Percentiles rank a stretch among this genome's conserved stretches.
Conservation (phyloP, 2,888 invertebrate species). For the Epistrophe eligans region DNA sequence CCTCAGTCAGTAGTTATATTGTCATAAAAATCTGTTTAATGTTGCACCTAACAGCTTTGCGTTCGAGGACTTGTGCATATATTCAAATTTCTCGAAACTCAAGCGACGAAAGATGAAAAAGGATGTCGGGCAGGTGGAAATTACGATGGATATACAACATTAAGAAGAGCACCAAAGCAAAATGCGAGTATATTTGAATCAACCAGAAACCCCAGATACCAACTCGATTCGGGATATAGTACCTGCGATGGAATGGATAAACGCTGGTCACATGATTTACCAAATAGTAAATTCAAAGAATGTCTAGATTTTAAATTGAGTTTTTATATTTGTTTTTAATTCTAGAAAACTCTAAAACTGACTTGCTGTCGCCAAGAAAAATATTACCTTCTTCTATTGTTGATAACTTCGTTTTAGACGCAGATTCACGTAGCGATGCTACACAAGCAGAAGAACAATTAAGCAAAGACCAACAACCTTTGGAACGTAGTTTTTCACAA, state of each 20-base stretch:
- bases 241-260: slow-evolving; percentile 93
- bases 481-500: slow-evolving; percentile 40
- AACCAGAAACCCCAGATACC: slow-evolving; percentile 85
- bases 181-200: slow-evolving; percentile 81
- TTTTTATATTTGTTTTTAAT: neutral
- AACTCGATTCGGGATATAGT: slow-evolving; percentile 95
- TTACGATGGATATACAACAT: slow-evolving; percentile 83
- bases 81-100: slow-evolving; percentile 96
- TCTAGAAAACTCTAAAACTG: slow-evolving; percentile 58
- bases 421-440: slow-evolving; percentile 79
- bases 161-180: slow-evolving; percentile 82
- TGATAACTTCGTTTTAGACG: slow-evolving; percentile 80
- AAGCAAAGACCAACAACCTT: slow-evolving; percentile 29
- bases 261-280: slow-evolving; percentile 91
- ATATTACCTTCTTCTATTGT: slow-evolving; percentile 77
- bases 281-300: slow-evolving; percentile 82
- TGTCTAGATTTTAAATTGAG: neutral
- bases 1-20: neutral
- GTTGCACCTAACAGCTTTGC: slow-evolving; percentile 84
- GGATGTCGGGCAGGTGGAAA: slow-evolving; percentile 82
- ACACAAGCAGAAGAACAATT: slow-evolving; percentile 64
- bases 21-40: neutral
- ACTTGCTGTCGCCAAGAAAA: slow-evolving; percentile 77
- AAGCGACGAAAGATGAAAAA: slow-evolving; percentile 89
- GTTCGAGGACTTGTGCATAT: slow-evolving; percentile 97